Conservation (phyloP, 2,888 invertebrate genomes). For the Hybos culiciformis region DNA sequence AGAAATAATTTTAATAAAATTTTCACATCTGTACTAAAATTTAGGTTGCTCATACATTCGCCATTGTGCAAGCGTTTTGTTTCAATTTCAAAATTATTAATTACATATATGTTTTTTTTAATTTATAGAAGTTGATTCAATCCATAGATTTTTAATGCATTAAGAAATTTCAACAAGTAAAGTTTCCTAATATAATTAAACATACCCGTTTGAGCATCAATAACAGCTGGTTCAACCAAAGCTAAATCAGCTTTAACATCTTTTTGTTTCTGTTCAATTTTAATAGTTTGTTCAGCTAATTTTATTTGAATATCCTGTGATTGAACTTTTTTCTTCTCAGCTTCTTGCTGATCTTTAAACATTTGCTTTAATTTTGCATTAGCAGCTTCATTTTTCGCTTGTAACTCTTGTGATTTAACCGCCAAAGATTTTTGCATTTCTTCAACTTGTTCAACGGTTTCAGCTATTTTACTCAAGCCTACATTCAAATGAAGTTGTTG, state of each 20-base stretch:
- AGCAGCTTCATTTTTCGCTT: constrained; percentile 97
- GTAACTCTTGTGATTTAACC: constrained; percentile 85
- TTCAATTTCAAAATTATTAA: no score
- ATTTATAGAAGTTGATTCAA: no score
- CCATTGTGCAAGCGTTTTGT: no score
- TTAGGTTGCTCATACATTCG: no score
- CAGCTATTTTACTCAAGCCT: constrained; percentile 95
- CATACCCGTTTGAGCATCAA: constrained; percentile 94
- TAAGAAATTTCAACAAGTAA: no score
- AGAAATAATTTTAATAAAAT: no score
- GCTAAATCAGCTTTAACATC: constrained; percentile 94
- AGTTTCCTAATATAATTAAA: no score
- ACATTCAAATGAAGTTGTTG: constrained; percentile 98
- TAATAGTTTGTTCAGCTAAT: constrained; percentile 77
- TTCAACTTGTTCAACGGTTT: constrained; percentile 98
- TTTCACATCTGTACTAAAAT: no score
- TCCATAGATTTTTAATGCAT: no score
- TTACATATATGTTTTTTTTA: no score
- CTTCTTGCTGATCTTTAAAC: constrained; percentile 98
- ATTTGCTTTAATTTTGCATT: constrained; percentile 98
- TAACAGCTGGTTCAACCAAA: constrained; percentile 96
- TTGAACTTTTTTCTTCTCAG: constrained; percentile 96
- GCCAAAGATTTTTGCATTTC: constrained; percentile 98
- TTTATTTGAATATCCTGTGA: constrained; percentile 88
- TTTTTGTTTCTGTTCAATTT: constrained; percentile 85